Evolutionary conservation across 2,888 invertebrate genomes (phyloP).

Genomic region (Dermolepida albohirtum): DNA sequence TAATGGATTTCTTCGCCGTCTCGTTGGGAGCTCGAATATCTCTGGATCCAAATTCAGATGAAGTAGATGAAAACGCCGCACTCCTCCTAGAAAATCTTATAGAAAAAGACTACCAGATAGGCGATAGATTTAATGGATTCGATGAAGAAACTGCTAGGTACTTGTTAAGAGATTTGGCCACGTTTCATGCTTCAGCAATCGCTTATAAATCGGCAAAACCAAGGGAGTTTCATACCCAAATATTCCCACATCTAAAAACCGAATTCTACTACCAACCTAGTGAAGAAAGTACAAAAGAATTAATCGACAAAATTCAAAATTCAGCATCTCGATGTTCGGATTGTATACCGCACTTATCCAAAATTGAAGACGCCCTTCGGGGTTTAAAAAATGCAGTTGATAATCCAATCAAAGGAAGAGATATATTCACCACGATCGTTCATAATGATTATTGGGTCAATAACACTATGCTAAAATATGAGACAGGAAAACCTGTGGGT

Average conservation of each 20-base stretch:
- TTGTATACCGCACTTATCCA: constrained; percentile 11
- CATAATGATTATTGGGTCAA: constrained; percentile 72
- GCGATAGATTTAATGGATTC: constrained; percentile 64
- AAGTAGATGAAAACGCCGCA: constrained; percentile 67
- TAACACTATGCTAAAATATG: constrained; percentile 68
- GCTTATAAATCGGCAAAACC: constrained; percentile 66
- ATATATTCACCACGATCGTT: constrained; percentile 67
- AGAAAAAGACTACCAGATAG: constrained; percentile 63
- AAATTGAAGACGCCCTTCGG: constrained; percentile 3
- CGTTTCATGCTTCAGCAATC: constrained; percentile 68
- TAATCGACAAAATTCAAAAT: constrained; percentile 1
- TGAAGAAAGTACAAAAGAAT: constrained; percentile 9
- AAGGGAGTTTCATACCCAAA: constrained; percentile 56
- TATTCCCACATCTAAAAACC: too few species aligned
- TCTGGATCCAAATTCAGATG: constrained; percentile 46
- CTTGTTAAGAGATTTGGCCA: constrained; percentile 65
- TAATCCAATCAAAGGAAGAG: constrained; percentile 54
- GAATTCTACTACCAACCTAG: background rate
- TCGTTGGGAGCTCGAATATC: constrained; percentile 66
- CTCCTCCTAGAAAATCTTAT: constrained; percentile 69
- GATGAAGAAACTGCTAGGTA: constrained; percentile 65
- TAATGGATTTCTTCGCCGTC: constrained; percentile 57
- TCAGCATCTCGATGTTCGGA: background rate
- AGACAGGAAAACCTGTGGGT: constrained; percentile 42
- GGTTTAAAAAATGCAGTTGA: too few species aligned